A percentile compares a stretch with the other conserved stretches of the same genome.
Evolutionary conservation across 1,140 invertebrate genomes (phyloP).

Genomic region (Pseudomyrmex flavicornis): DNA sequence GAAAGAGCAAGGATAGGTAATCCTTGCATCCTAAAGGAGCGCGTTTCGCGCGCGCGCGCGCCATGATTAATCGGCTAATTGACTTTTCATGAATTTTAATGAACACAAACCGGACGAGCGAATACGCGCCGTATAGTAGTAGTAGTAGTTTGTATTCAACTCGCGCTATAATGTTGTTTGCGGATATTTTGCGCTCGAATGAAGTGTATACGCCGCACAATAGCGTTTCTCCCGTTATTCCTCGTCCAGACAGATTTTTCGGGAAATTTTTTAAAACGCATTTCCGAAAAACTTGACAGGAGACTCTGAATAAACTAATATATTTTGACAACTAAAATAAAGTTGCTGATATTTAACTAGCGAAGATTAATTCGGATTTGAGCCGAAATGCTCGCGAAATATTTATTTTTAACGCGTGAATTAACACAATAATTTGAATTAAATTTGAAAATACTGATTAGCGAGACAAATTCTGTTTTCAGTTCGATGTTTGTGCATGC

Average conservation of each 20-base stretch:
- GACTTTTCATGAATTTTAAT: constrained; percentile 81
- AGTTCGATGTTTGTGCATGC: not conserved
- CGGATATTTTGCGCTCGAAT: constrained; percentile 23
- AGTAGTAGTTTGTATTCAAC: constrained; percentile 69
- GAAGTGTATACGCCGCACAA: not conserved
- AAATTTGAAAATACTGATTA: too few species aligned
- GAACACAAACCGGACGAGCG: constrained; percentile 62
- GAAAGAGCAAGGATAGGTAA: constrained; percentile 46
- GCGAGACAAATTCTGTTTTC: not conserved
- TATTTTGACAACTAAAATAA: too few species aligned
- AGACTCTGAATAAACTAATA: too few species aligned
- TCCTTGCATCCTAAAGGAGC: constrained; percentile 63
- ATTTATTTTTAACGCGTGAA: too few species aligned
- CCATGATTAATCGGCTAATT: constrained; percentile 78
- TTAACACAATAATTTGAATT: too few species aligned
- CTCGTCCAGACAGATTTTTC: not conserved
- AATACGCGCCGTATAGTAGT: not conserved
- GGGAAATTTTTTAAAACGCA: not conserved
- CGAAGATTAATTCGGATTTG: too few species aligned
- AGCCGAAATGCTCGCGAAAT: too few species aligned
- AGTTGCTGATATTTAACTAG: too few species aligned
- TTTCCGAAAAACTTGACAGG: too few species aligned
- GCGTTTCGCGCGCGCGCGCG: constrained; percentile 46
- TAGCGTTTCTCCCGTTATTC: not conserved
- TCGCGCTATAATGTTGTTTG: constrained; percentile 12